Base-by-base conservation (phyloP, 2,797 vertebrate species). In the Notoglanidium macrostoma region DNA sequence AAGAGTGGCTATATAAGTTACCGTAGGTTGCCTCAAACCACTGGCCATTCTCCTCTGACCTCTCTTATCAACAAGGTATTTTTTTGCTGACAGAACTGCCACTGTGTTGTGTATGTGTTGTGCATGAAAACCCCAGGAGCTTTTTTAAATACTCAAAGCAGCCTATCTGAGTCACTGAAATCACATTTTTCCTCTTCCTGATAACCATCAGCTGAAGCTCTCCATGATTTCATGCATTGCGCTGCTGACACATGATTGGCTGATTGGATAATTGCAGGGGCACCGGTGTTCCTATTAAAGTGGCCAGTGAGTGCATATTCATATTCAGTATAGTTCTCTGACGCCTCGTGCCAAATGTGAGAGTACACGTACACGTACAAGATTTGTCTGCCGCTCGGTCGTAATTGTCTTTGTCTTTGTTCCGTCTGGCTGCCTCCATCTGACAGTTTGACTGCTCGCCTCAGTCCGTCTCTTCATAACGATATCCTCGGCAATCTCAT, bases 371-470 rank as follows among this genome's bases (percentile, higher is more conserved):
- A 32, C n/a, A 54, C 57, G 81, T 84, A 80, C 85, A 67, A 72
- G 89, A 83, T 88, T 89, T 87, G 87, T 88, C 91, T 93, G 92
- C 93, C 80, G 82, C 90, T 51, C 89, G 89, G 88, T 92, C 92
- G 93, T 95, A 95, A 95, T 95, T 92, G 93, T 94, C 94, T 94
- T 92, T 91, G 89, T 94, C 94, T 95, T 94, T 95, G 95, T 95
- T 95, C 95, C 93, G 87, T 95, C 92, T 94, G 94, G 92, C 92
- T 88, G 94, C 94, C 93, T 94, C 92, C 91, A 92, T 91, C 93
- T 95, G 95, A 95, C 95, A 95, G 94, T 94, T 94, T 95, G 95
- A 95, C 94, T 95, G 94, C 92, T 93, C 92, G 93, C 93, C 93
- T 91, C 89, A 88, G 86, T 91, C 90, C 84, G 79, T 88, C 84